These are phyloP conservation scores for Solenopsis fugax DNA, from an alignment of 1,140 invertebrate genomes.

Conservation along the genomic window DNA sequence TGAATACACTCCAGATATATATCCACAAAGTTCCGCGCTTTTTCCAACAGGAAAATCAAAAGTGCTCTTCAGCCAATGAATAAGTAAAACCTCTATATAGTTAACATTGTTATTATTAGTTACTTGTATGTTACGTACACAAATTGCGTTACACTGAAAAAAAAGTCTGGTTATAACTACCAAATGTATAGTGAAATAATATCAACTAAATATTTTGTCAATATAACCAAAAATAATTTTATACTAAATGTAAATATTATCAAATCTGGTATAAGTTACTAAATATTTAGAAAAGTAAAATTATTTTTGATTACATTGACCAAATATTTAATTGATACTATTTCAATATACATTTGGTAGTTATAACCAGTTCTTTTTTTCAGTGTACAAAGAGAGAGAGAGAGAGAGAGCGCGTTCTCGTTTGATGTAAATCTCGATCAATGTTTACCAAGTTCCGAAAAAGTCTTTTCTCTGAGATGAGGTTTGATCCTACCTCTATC, in stretches of 20 bases:
- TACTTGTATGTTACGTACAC: neutral
- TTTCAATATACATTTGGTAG: no score
- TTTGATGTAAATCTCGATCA: neutral
- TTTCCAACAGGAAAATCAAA: conserved; percentile 21
- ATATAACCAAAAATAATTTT: no score
- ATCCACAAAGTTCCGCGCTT: conserved; percentile 4
- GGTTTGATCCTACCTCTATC: neutral
- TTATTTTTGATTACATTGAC: no score
- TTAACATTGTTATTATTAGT: conserved; percentile 20
- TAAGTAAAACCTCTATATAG: conserved; percentile 7
- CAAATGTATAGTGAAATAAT: no score
- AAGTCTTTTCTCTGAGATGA: neutral
- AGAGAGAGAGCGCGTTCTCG: neutral
- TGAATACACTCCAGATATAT: conserved; percentile 39
- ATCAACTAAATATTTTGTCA: no score
- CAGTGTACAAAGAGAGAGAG: no score
- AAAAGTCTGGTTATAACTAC: no score
- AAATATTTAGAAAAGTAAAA: no score
- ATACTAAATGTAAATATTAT: no score
- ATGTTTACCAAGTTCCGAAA: neutral
- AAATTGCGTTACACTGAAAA: neutral
- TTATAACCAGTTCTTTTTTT: no score
- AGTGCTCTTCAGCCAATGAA: conserved; percentile 11
- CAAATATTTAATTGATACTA: no score
- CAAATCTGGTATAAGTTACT: no score